Conservation (phyloP, 2,113 vertebrate genomes). For the Melanerpes aurifrons region DNA sequence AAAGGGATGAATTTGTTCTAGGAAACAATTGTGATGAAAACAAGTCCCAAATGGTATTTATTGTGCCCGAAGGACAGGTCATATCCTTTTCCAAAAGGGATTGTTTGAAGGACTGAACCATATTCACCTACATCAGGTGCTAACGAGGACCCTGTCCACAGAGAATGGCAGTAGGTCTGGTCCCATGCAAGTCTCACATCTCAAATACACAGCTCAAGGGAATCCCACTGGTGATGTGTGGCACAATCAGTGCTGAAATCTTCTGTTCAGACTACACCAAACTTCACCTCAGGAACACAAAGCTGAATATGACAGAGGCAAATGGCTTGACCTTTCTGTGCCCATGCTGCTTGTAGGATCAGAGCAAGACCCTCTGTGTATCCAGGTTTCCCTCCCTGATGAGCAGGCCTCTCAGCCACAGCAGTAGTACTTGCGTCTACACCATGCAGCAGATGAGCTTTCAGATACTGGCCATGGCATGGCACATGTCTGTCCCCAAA, state of each 20-base stretch:
- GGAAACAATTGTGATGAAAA: background rate
- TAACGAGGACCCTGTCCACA: background rate
- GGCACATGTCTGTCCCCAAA: accelerated
- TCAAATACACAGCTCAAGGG: background rate
- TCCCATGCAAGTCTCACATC: background rate
- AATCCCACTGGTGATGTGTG: accelerated
- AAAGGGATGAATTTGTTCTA: background rate
- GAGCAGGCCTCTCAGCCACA: background rate
- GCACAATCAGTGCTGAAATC: background rate
- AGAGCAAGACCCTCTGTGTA: background rate
- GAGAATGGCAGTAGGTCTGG: background rate
- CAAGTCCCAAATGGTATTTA: background rate
- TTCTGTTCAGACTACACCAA: background rate
- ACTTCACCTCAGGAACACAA: background rate
- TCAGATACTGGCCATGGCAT: accelerated
- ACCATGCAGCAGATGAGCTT: background rate
- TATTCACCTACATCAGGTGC: background rate
- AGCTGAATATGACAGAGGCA: background rate
- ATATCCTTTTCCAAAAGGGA: background rate
- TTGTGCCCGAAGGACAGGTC: background rate
- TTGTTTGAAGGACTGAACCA: background rate
- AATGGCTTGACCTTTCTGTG: background rate
- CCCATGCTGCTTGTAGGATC: background rate
- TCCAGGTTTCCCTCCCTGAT: accelerated
- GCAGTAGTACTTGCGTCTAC: accelerated